A percentile compares a stretch with the other conserved stretches of the same genome.
phyloP scores from a whole-genome alignment of 2,888 invertebrate species.

The Blera fallax region DNA sequence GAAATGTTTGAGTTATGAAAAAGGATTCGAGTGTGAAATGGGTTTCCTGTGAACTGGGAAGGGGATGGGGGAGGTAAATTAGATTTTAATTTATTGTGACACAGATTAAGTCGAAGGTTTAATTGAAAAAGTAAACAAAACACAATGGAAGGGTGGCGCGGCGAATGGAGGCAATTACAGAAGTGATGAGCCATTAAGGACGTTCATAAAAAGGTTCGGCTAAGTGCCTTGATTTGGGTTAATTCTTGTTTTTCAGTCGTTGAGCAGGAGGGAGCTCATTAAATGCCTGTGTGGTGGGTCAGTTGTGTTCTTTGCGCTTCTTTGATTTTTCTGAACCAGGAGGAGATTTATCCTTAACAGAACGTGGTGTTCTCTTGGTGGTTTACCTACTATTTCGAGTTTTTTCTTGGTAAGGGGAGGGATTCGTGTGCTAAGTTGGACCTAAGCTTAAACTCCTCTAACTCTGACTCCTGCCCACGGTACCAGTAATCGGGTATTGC shows the following conservation, averaged over 20 bases:
- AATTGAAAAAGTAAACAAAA: constrained; percentile 49
- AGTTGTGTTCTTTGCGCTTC: too few relatives aligned
- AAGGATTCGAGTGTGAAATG: constrained; percentile 51
- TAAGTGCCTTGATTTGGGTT: neutral
- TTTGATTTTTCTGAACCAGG: too few relatives aligned
- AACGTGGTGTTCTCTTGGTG: too few relatives aligned
- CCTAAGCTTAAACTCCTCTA: too few relatives aligned
- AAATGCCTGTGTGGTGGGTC: neutral
- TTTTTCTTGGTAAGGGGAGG: too few relatives aligned
- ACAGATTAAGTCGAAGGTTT: constrained; percentile 55
- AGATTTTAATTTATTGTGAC: constrained; percentile 67
- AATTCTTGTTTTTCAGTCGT: neutral
- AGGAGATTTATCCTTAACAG: too few relatives aligned
- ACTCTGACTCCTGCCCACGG: too few relatives aligned
- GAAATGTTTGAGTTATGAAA: constrained; percentile 59
- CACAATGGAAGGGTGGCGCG: neutral
- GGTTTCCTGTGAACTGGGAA: constrained; percentile 2
- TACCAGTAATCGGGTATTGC: too few relatives aligned
- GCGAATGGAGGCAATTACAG: constrained; percentile 46
- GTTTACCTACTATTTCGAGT: too few relatives aligned
- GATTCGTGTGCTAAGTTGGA: too few relatives aligned
- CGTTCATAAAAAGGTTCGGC: neutral
- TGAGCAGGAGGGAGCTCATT: neutral
- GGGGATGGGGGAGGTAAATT: constrained; percentile 21
- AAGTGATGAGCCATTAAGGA: constrained; percentile 50